Percentiles rank a stretch among this genome's conserved stretches.
phyloP scores from a whole-genome alignment of 2,888 invertebrate species.

The Nezara viridula region DNA sequence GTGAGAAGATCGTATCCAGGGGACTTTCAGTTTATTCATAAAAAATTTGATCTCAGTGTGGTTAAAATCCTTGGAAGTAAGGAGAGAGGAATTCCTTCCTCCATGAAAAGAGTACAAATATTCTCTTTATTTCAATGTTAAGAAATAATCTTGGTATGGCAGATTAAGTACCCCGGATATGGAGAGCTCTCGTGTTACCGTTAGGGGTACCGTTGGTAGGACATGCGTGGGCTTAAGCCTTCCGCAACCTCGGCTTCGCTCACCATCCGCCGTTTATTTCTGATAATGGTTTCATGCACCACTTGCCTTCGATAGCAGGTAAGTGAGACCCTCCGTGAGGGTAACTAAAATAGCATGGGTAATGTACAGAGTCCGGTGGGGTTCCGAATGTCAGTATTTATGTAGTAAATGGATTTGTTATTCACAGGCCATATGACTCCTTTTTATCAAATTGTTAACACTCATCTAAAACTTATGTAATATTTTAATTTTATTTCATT shows the following conservation, averaged over 20 bases:
- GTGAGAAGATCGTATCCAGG: no score
- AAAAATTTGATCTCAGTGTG: no score
- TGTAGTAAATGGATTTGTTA: background rate
- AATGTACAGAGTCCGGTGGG: background rate
- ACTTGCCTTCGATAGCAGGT: background rate
- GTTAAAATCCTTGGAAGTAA: no score
- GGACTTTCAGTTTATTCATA: no score
- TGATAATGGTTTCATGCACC: constrained; percentile 16
- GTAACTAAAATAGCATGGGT: background rate
- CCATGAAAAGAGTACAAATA: no score
- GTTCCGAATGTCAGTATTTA: background rate
- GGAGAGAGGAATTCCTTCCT: no score
- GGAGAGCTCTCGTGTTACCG: background rate
- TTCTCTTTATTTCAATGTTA: background rate
- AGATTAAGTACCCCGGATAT: background rate
- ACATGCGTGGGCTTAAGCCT: background rate
- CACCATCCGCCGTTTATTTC: background rate
- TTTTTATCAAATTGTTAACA: no score
- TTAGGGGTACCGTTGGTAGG: background rate
- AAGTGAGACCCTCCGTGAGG: no score
- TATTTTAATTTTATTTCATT: no score
- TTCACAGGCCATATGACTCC: background rate
- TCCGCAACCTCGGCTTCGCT: background rate
- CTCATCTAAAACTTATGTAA: no score
- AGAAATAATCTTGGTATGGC: background rate